Conservation (phyloP, 2,888 invertebrate species). For the Leptinotarsa juncta region DNA sequence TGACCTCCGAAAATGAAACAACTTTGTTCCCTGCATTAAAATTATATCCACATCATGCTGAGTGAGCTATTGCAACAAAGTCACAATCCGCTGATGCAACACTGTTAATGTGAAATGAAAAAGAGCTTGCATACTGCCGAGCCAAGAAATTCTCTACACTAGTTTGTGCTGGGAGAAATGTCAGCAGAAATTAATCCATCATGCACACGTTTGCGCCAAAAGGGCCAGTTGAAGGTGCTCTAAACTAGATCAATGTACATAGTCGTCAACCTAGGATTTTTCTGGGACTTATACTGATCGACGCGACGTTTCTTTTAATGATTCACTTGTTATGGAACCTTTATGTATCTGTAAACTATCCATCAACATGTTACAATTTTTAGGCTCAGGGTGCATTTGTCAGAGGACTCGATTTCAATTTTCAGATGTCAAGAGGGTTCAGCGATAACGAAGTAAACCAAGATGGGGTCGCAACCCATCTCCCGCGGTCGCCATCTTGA, state of each 20-base stretch:
- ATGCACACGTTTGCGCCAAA: slow-evolving; percentile 18
- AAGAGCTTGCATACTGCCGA: background rate
- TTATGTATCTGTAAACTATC: too few species aligned
- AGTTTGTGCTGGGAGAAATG: slow-evolving; percentile 13
- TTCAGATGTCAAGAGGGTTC: too few species aligned
- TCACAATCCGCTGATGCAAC: slow-evolving; percentile 23
- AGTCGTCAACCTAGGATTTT: background rate
- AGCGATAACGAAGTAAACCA: too few species aligned
- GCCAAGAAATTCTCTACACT: slow-evolving; percentile 11
- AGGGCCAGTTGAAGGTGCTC: slow-evolving; percentile 1
- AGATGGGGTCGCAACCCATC: too few species aligned
- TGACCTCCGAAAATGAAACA: background rate
- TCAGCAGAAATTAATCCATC: slow-evolving; percentile 26
- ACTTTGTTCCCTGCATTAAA: background rate
- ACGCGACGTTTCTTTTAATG: too few species aligned
- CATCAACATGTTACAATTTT: too few species aligned
- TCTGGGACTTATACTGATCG: background rate
- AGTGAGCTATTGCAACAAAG: slow-evolving; percentile 1
- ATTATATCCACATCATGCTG: background rate
- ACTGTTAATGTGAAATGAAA: background rate
- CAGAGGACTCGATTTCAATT: too few species aligned
- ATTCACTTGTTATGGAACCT: too few species aligned
- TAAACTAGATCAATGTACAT: background rate
- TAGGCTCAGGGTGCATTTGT: too few species aligned
- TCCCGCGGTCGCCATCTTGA: too few species aligned